Percentiles rank a stretch among this genome's conserved stretches.
phyloP scores from a whole-genome alignment of 2,113 vertebrate species.

The Prolemur simus region DNA sequence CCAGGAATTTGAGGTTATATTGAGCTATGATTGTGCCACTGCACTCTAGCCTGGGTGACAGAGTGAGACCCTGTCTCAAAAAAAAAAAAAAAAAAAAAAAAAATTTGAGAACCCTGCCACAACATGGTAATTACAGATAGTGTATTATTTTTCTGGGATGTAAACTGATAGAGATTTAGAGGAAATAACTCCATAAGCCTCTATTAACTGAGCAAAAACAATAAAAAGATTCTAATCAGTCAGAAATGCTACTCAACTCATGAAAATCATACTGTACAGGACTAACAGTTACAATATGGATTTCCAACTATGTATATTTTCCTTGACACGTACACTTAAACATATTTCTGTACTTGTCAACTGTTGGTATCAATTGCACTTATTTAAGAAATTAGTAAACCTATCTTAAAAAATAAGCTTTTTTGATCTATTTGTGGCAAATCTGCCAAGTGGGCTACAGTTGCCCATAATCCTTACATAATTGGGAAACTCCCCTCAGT shows the following conservation, averaged over 20 bases:
- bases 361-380: neutral
- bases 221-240: neutral
- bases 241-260: neutral
- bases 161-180: neutral
- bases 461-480: neutral
- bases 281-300: neutral
- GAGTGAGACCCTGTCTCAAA: no score
- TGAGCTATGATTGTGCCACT: no score
- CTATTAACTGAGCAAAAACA: neutral
- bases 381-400: neutral
- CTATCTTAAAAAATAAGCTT: neutral
- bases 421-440: conserved; percentile 20
- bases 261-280: neutral
- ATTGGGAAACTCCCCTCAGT: neutral
- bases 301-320: neutral
- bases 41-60: no score
- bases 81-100: no score
- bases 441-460: neutral
- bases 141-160: neutral
- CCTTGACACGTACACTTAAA: neutral
- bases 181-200: neutral
- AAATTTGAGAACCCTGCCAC: neutral
- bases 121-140: neutral
- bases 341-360: neutral
- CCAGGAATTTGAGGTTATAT: no score